Conservation (phyloP, 2,888 invertebrate species). For the Eledone cirrhosa region DNA sequence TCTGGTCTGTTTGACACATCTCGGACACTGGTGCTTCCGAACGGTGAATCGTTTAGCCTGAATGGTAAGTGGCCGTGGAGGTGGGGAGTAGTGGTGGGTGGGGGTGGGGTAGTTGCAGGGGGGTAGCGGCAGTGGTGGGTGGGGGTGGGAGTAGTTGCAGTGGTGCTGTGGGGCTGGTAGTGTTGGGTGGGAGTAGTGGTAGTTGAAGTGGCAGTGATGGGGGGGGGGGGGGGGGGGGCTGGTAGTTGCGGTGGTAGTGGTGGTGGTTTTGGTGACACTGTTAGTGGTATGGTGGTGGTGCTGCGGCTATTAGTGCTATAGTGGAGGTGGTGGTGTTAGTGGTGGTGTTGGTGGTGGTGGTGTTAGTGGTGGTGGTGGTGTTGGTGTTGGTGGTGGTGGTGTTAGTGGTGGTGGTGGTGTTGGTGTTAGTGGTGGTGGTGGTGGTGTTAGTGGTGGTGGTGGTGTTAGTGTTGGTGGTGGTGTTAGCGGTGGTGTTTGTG, state of each 20-base stretch:
- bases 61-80: slow-evolving; percentile 40
- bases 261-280: background rate
- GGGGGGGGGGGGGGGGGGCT: too few species aligned
- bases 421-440: slow-evolving; percentile 34
- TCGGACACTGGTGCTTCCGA: slow-evolving; percentile 53
- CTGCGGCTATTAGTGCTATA: too few species aligned
- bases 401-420: too few species aligned
- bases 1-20: slow-evolving; percentile 58
- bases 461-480: too few species aligned
- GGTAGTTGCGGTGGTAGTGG: background rate
- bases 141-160: too few species aligned
- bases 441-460: too few species aligned
- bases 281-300: background rate
- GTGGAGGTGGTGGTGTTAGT: background rate
- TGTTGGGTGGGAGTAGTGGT: background rate
- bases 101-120: too few species aligned
- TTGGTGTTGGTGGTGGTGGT: too few species aligned
- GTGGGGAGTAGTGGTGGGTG: too few species aligned
- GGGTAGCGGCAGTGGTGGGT: background rate
- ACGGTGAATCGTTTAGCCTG: slow-evolving; percentile 51
- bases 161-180: background rate
- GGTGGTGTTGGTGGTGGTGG: background rate
- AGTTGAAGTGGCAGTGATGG: too few species aligned
- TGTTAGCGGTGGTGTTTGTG: too few species aligned
- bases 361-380: slow-evolving; percentile 33